Conservation (phyloP, 2,888 invertebrate genomes). For the Eupithecia abbreviata region DNA sequence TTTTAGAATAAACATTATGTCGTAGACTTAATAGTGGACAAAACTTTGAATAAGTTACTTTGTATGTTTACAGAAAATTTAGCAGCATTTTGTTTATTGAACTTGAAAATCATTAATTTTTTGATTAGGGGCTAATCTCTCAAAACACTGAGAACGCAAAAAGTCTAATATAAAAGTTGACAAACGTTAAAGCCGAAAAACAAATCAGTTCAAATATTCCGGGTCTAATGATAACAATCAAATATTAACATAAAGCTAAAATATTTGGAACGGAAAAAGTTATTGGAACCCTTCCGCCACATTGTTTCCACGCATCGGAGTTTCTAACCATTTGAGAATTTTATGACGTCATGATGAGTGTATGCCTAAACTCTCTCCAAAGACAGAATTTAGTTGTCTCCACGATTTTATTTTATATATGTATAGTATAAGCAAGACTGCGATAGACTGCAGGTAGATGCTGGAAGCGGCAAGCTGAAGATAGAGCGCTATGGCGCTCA, state of each 20-base stretch:
- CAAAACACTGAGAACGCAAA: not conserved
- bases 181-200: not conserved
- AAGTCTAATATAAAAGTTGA: not conserved
- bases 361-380: too few species aligned
- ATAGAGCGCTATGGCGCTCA: too few species aligned
- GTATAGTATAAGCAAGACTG: too few species aligned
- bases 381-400: too few species aligned
- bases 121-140: not conserved
- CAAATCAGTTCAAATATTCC: not conserved
- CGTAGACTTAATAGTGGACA: not conserved
- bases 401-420: too few species aligned
- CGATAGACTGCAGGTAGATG: too few species aligned
- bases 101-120: not conserved
- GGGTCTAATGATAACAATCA: conserved; percentile 5
- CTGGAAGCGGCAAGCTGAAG: too few species aligned
- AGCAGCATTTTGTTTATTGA: too few species aligned
- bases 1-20: not conserved
- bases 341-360: not conserved
- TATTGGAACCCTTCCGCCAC: not conserved
- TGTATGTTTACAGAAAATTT: not conserved
- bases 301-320: not conserved
- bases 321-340: not conserved
- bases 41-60: not conserved
- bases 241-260: not conserved
- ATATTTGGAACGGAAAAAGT: not conserved